Percentiles rank a stretch among this genome's conserved stretches.
Conservation (phyloP, 92 coral and sea anemone genomes). For the Zoanthus sociatus region DNA sequence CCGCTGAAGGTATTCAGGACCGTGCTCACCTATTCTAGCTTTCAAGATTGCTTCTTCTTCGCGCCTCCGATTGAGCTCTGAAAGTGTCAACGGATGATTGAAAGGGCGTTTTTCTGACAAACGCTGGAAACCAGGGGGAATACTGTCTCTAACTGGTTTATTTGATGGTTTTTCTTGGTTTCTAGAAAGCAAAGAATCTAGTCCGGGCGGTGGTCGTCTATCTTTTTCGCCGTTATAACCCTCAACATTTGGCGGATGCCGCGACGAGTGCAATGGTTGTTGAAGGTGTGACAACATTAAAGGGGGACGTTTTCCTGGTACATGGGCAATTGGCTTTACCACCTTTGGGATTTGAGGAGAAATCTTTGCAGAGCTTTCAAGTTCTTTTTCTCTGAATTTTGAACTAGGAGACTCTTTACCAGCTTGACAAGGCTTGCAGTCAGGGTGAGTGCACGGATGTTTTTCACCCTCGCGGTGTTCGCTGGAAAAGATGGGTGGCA, state of each 20-base stretch:
- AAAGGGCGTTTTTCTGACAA: constrained; percentile 69
- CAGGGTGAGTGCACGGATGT: constrained; percentile 65
- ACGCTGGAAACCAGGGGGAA: constrained; percentile 64
- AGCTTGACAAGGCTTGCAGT: constrained; percentile 69
- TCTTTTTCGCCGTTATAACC: constrained; percentile 77
- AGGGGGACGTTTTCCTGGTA: constrained; percentile 92
- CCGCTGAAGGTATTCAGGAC: constrained; percentile 58
- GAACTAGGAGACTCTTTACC: constrained; percentile 71
- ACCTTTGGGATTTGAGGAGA: constrained; percentile 80
- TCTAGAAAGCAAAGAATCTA: constrained; percentile 64
- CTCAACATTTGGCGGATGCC: constrained; percentile 73
- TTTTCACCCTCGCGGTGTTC: constrained; percentile 79
- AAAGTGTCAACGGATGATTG: constrained; percentile 77
- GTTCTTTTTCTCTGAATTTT: constrained; percentile 61
- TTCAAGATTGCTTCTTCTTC: constrained; percentile 76
- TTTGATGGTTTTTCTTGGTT: constrained; percentile 74
- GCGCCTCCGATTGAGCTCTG: constrained; percentile 89
- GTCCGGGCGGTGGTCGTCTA: constrained; percentile 66
- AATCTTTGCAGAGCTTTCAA: constrained; percentile 61
- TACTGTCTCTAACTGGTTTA: constrained; percentile 65
- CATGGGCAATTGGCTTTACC: constrained; percentile 92
- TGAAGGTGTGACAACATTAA: constrained; percentile 90
- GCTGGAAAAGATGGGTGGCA: constrained; percentile 78
- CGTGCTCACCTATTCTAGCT: constrained; percentile 61
- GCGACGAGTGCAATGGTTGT: constrained; percentile 69